Percentiles rank a stretch among this genome's conserved stretches.
These are phyloP conservation scores for Takifugu ocellatus DNA, from an alignment of 2,797 vertebrate species.

Conservation along the genomic window DNA sequence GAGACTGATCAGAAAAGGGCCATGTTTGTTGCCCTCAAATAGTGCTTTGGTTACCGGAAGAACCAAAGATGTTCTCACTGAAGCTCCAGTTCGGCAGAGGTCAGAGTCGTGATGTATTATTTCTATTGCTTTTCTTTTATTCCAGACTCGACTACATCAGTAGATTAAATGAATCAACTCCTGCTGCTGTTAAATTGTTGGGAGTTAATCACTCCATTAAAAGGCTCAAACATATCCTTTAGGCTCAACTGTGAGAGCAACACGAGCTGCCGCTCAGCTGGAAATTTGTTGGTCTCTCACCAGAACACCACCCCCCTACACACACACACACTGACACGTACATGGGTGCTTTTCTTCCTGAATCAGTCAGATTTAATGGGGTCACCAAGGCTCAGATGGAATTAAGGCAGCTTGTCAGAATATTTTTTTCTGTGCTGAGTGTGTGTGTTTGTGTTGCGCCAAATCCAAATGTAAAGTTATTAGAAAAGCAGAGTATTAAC, in stretches of 20 bases:
- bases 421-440: too few relatives aligned
- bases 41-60: neutral
- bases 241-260: constrained; percentile 7
- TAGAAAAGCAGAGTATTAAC: constrained; percentile 16
- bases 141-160: constrained; percentile 17
- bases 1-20: too few relatives aligned
- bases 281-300: constrained; percentile 12
- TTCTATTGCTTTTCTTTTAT: constrained; percentile 12
- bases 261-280: constrained; percentile 9
- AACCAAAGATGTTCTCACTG: constrained; percentile 8
- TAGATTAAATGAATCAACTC: constrained; percentile 2
- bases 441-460: neutral
- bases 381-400: constrained; percentile 15
- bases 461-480: constrained; percentile 4
- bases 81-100: constrained; percentile 15
- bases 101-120: constrained; percentile 19
- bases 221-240: constrained; percentile 5
- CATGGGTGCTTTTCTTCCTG: constrained; percentile 43
- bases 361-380: constrained; percentile 42
- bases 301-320: constrained; percentile 6
- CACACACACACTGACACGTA: constrained; percentile 7
- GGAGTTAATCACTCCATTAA: constrained; percentile 24
- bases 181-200: constrained; percentile 6
- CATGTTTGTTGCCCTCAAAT: too few relatives aligned
- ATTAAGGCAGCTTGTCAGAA: constrained; percentile 1